Evolutionary conservation across 2,797 vertebrate genomes (phyloP).

Genomic region (Propithecus perrieri): DNA sequence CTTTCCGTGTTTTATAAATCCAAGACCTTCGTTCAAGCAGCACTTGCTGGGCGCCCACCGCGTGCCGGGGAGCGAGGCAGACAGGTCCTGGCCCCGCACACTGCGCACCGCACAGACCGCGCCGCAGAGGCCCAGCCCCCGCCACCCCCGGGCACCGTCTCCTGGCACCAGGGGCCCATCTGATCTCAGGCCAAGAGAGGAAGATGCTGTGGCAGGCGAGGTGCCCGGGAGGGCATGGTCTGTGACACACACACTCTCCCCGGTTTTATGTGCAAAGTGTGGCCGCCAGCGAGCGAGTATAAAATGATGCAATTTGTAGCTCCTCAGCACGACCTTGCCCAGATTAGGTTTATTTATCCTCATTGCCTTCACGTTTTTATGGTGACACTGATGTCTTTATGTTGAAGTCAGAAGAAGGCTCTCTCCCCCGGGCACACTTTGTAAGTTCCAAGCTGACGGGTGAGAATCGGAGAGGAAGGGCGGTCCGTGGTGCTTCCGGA

Average conservation of each 20-base stretch:
- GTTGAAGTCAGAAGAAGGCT: slow-evolving; percentile 11
- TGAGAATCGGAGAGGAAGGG: neutral
- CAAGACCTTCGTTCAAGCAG: neutral
- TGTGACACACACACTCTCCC: neutral
- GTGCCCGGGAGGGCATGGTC: no score
- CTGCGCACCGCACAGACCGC: neutral
- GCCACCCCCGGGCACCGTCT: no score
- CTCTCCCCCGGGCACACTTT: neutral
- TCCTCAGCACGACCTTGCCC: slow-evolving; percentile 62
- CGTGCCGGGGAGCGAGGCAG: no score
- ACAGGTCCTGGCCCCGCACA: no score
- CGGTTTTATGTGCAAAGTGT: neutral
- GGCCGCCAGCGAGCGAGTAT: slow-evolving; percentile 78
- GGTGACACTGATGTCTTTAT: slow-evolving; percentile 29
- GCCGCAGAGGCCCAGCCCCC: fast-evolving
- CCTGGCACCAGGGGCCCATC: neutral
- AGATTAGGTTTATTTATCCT: slow-evolving; percentile 69
- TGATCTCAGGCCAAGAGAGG: neutral
- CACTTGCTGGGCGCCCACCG: neutral
- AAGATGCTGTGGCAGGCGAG: neutral
- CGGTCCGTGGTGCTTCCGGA: fast-evolving
- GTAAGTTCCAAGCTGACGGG: neutral
- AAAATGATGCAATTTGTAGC: slow-evolving; percentile 70
- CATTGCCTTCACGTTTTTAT: slow-evolving; percentile 51
- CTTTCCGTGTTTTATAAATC: neutral